These are phyloP conservation scores for Bimastos eiseni DNA, from an alignment of 2,888 invertebrate genomes.

Conservation along the genomic window DNA sequence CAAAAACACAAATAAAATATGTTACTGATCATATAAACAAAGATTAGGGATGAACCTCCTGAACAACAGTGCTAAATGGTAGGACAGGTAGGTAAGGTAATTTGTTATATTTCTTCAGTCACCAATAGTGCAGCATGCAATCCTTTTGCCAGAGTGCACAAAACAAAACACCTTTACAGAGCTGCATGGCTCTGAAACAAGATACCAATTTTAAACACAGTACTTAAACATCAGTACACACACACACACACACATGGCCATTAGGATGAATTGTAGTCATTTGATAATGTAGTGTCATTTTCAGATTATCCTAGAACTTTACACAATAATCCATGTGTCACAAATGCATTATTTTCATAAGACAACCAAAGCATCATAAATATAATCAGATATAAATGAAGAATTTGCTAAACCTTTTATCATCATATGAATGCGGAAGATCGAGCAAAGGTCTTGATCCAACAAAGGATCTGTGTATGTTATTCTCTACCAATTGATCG, in stretches of 20 bases:
- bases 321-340: background rate
- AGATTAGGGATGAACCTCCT: background rate
- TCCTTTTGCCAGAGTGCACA: background rate
- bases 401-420: constrained; percentile 49
- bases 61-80: background rate
- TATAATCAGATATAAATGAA: background rate
- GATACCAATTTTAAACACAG: background rate
- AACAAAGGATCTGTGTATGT: constrained; percentile 70
- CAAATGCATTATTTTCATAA: background rate
- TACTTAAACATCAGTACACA: background rate
- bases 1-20: background rate
- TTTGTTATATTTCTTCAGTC: background rate
- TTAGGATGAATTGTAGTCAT: background rate
- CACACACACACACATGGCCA: background rate
- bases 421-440: constrained; percentile 53
- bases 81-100: constrained; percentile 3
- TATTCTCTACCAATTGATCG: constrained; percentile 81
- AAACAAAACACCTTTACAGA: background rate
- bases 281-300: background rate
- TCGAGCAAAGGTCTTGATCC: constrained; percentile 53
- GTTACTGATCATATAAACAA: background rate
- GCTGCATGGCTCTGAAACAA: background rate
- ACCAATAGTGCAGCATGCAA: background rate
- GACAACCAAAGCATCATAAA: background rate
- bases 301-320: background rate